Evolutionary conservation across 2,113 vertebrate genomes (phyloP).

Genomic region (Lathamus discolor): DNA sequence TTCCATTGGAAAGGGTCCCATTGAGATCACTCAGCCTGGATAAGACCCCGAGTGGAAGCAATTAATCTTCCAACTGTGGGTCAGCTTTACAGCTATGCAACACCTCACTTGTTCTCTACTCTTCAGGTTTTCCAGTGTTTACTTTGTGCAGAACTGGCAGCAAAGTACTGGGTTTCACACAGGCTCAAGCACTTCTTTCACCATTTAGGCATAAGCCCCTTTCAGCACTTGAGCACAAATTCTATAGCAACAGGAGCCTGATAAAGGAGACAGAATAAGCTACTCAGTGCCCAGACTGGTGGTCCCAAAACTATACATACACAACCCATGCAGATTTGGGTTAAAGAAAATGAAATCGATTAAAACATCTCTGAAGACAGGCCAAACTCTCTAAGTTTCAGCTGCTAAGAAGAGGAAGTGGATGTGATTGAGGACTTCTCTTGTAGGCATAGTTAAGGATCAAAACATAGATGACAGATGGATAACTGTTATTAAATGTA

Average conservation of each 20-base stretch:
- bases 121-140: background rate
- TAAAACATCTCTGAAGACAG: background rate
- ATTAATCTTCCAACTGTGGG: background rate
- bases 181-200: background rate
- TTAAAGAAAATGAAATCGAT: background rate
- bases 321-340: background rate
- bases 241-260: accelerated
- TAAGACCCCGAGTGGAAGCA: background rate
- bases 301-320: background rate
- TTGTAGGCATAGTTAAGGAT: background rate
- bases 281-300: background rate
- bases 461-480: background rate
- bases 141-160: background rate
- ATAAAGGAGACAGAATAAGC: background rate
- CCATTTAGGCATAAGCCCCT: background rate
- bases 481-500: background rate
- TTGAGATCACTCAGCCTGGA: background rate
- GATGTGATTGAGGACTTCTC: background rate
- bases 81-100: background rate
- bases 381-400: background rate
- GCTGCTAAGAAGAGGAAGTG: background rate
- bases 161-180: background rate
- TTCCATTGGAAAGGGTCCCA: background rate
- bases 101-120: background rate
- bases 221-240: background rate